phyloP scores from a whole-genome alignment of 1,140 invertebrate species.

The Xylocopa sonorina region DNA sequence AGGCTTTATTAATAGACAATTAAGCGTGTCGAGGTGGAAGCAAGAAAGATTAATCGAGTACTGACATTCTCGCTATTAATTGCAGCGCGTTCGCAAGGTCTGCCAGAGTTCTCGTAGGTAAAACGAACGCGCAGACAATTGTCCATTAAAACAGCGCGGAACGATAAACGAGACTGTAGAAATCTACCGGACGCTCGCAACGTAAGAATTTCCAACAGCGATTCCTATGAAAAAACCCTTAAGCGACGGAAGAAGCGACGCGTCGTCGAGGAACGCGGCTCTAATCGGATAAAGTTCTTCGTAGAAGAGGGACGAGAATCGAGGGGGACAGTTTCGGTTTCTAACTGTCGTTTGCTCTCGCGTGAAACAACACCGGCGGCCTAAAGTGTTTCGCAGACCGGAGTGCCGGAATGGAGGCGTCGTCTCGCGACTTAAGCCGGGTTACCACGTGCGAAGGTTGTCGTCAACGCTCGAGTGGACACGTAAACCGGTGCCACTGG shows the following conservation, averaged over 20 bases:
- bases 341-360: slow-evolving; percentile 18
- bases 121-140: too few species aligned
- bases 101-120: too few species aligned
- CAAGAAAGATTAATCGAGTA: too few species aligned
- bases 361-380: slow-evolving; percentile 5
- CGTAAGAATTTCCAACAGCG: slow-evolving; percentile 9
- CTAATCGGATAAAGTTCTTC: slow-evolving; percentile 61
- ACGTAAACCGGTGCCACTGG: too few species aligned
- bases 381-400: slow-evolving; percentile 40
- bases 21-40: too few species aligned
- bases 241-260: slow-evolving; percentile 9
- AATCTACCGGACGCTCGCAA: not conserved
- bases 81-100: too few species aligned
- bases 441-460: too few species aligned
- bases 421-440: slow-evolving; percentile 24
- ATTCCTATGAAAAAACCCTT: slow-evolving; percentile 50
- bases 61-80: too few species aligned
- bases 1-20: too few species aligned
- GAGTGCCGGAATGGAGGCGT: slow-evolving; percentile 36
- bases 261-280: not conserved
- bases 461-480: too few species aligned
- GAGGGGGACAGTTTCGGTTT: slow-evolving; percentile 44
- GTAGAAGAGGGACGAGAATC: slow-evolving; percentile 25
- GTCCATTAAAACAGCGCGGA: too few species aligned
- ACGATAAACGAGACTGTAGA: too few species aligned